Evolutionary conservation across 2,797 vertebrate genomes (phyloP).

Genomic region (Pseudomugil tenellus): DNA sequence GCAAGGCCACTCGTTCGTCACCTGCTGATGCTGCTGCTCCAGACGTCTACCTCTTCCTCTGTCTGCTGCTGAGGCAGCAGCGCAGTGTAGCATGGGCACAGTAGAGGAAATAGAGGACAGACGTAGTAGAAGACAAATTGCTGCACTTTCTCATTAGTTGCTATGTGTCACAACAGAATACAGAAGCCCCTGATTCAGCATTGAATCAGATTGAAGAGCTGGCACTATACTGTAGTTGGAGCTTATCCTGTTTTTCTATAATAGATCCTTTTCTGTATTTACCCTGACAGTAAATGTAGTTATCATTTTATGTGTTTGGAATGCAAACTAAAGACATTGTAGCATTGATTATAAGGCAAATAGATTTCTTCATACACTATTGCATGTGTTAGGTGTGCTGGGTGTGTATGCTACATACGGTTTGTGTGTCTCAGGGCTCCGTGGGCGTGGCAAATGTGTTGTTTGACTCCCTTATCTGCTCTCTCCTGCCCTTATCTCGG

Average conservation of each 20-base stretch:
- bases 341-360: conserved; percentile 11
- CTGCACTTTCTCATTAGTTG: conserved; percentile 74
- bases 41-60: conserved; percentile 59
- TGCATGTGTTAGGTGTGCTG: not conserved
- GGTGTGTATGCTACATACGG: conserved; percentile 24
- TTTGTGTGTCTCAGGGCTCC: conserved; percentile 49
- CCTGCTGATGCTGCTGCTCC: conserved; percentile 43
- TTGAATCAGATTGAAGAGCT: conserved; percentile 63
- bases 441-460: conserved; percentile 69
- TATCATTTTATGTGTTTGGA: conserved; percentile 27
- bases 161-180: conserved; percentile 62
- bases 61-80: conserved; percentile 80
- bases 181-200: conserved; percentile 79
- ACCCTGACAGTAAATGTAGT: conserved; percentile 17
- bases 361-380: conserved; percentile 4
- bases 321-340: conserved; percentile 22
- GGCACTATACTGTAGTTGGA: conserved; percentile 25
- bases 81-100: conserved; percentile 52
- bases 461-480: conserved; percentile 67
- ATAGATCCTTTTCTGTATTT: conserved; percentile 13
- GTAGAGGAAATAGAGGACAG: conserved; percentile 55
- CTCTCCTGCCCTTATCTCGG: conserved; percentile 70
- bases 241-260: conserved; percentile 13
- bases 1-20: conserved; percentile 65
- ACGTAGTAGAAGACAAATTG: conserved; percentile 77